Evolutionary conservation across 2,113 vertebrate species (phyloP).

Genomic region (Actenoides hombroni): DNA sequence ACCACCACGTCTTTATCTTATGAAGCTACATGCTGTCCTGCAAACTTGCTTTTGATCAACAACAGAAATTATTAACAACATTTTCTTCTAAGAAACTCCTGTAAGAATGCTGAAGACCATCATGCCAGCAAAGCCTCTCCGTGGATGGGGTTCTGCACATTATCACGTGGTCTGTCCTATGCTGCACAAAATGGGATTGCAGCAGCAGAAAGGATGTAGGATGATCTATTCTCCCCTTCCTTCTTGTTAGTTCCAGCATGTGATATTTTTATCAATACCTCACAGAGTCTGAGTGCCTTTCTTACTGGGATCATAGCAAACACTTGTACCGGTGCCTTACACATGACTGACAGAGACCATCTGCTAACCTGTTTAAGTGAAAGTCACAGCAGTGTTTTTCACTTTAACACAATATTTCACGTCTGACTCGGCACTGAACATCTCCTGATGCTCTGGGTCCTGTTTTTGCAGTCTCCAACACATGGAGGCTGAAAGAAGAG

Average conservation of each 20-base stretch:
- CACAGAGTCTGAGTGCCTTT: not conserved
- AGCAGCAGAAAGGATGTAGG: accelerated
- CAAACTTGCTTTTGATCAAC: not conserved
- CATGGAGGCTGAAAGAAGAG: not conserved
- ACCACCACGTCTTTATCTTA: not conserved
- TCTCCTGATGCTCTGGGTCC: not conserved
- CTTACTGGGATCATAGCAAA: not conserved
- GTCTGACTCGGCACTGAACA: not conserved
- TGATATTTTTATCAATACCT: not conserved
- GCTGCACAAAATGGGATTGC: not conserved
- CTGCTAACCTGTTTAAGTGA: not conserved
- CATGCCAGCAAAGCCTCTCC: accelerated
- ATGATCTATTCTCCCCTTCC: not conserved
- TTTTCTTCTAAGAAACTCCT: not conserved
- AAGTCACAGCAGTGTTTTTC: not conserved
- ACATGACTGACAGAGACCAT: not conserved
- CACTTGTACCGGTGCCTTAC: not conserved
- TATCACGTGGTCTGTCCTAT: too few species aligned
- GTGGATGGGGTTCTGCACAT: not conserved
- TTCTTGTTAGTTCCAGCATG: not conserved
- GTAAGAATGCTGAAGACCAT: not conserved
- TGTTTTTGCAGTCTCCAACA: not conserved
- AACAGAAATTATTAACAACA: not conserved
- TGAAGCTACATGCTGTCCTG: not conserved
- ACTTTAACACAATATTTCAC: not conserved